phyloP scores from a whole-genome alignment of 2,888 invertebrate genomes.

The Apamea epomidion region DNA sequence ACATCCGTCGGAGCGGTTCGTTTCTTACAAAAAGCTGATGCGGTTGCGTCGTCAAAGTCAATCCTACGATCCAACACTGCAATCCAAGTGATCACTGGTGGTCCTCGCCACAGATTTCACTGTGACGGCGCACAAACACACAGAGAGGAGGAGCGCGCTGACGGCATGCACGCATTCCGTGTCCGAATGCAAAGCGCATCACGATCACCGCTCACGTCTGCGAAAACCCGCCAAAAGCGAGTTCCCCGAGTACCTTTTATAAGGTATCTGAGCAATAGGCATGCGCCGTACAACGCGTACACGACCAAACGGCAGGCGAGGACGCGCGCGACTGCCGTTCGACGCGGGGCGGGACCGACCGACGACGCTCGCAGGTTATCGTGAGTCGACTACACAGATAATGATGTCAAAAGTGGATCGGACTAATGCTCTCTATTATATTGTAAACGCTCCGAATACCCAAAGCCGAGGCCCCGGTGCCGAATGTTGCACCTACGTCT shows the following conservation, averaged over 20 bases:
- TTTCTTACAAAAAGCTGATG: conserved; percentile 85
- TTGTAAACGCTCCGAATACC: conserved; percentile 85
- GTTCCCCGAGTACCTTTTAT: conserved; percentile 80
- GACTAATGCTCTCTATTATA: conserved; percentile 89
- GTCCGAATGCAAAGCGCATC: conserved; percentile 83
- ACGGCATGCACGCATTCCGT: conserved; percentile 85
- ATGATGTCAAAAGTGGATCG: conserved; percentile 91
- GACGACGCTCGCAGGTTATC: conserved; percentile 88
- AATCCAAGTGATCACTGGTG: conserved; percentile 88
- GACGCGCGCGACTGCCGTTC: conserved; percentile 86
- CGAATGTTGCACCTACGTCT: conserved; percentile 76
- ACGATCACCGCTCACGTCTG: conserved; percentile 80
- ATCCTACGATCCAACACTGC: conserved; percentile 89
- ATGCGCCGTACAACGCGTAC: conserved; percentile 69
- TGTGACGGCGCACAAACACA: conserved; percentile 79
- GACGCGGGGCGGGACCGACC: conserved; percentile 85
- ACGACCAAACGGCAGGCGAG: conserved; percentile 80
- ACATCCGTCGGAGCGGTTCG: conserved; percentile 84
- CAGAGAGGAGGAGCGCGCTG: conserved; percentile 71
- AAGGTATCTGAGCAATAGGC: conserved; percentile 66
- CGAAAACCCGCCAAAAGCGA: conserved; percentile 89
- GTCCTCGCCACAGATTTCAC: conserved; percentile 84
- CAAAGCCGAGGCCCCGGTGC: conserved; percentile 63
- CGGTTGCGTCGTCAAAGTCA: conserved; percentile 77
- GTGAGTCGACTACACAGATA: conserved; percentile 88